Percentiles rank a stretch among this genome's conserved stretches.
Conservation (phyloP, 2,113 vertebrate genomes). For the Apus apus region DNA sequence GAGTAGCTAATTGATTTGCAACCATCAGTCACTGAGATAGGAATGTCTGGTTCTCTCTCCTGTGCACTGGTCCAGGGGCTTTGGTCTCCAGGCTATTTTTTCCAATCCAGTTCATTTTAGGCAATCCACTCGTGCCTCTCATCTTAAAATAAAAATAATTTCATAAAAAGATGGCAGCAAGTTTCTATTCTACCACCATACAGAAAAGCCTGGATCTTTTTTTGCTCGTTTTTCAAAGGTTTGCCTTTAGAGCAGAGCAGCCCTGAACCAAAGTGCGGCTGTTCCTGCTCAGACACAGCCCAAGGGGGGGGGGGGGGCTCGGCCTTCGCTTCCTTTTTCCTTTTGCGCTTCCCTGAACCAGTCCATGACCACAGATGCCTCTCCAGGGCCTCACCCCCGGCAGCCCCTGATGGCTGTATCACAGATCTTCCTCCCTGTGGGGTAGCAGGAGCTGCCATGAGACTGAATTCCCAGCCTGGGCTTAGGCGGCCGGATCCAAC, state of each 20-base stretch:
- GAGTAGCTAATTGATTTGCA: neutral
- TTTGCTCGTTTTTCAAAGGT: neutral
- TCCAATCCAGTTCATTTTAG: neutral
- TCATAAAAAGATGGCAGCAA: neutral
- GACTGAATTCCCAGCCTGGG: neutral
- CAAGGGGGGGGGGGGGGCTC: rapidly evolving
- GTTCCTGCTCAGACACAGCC: rapidly evolving
- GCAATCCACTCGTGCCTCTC: neutral
- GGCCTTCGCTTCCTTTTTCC: neutral
- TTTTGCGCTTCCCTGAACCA: rapidly evolving
- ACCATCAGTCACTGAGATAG: neutral
- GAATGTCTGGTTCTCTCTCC: neutral
- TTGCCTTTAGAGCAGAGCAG: neutral
- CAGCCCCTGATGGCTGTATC: rapidly evolving
- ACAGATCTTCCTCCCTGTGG: neutral
- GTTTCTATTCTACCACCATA: neutral
- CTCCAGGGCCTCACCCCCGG: rapidly evolving
- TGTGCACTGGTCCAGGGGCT: neutral
- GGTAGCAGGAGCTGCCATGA: neutral
- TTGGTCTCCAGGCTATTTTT: neutral
- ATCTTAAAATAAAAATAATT: neutral
- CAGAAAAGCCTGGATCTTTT: neutral
- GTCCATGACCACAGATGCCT: neutral
- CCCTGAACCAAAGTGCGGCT: rapidly evolving
- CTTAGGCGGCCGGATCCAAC: rapidly evolving